These are phyloP conservation scores for Thripadectes ignobilis DNA, from an alignment of 2,797 vertebrate genomes.

Conservation along the genomic window DNA sequence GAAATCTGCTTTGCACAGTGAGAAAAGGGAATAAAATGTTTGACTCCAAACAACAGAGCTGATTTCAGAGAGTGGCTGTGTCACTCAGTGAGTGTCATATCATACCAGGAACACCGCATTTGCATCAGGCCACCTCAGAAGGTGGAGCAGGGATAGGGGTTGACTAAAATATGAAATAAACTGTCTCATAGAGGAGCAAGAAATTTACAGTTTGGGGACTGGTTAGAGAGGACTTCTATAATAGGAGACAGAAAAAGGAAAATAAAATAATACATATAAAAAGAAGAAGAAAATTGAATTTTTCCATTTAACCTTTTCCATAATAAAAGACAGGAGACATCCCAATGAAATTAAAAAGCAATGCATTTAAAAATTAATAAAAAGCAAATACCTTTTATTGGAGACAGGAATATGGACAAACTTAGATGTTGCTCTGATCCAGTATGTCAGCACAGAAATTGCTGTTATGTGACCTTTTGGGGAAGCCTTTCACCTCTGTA, in stretches of 20 bases:
- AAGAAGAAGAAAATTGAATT: constrained; percentile 48
- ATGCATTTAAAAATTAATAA: constrained; percentile 32
- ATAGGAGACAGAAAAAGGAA: constrained; percentile 35
- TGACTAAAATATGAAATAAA: neutral
- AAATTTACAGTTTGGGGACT: neutral
- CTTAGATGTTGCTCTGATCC: neutral
- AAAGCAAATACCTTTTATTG: constrained; percentile 40
- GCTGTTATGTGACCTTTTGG: neutral
- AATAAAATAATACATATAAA: constrained; percentile 25
- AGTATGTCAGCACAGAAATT: neutral
- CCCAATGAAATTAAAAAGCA: constrained; percentile 43
- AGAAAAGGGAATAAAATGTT: neutral
- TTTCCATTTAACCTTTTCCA: constrained; percentile 49
- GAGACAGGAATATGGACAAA: constrained; percentile 12
- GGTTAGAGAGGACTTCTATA: neutral
- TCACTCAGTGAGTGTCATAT: neutral
- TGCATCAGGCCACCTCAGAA: neutral
- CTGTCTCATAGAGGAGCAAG: neutral
- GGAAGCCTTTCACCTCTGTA: neutral
- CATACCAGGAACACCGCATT: neutral
- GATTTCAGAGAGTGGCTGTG: neutral
- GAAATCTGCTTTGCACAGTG: neutral
- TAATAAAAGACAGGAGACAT: constrained; percentile 59
- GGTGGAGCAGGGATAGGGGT: neutral
- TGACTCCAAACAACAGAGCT: neutral